Evolutionary conservation across 2,113 vertebrate genomes (phyloP).

Genomic region (Acinonyx jubatus): DNA sequence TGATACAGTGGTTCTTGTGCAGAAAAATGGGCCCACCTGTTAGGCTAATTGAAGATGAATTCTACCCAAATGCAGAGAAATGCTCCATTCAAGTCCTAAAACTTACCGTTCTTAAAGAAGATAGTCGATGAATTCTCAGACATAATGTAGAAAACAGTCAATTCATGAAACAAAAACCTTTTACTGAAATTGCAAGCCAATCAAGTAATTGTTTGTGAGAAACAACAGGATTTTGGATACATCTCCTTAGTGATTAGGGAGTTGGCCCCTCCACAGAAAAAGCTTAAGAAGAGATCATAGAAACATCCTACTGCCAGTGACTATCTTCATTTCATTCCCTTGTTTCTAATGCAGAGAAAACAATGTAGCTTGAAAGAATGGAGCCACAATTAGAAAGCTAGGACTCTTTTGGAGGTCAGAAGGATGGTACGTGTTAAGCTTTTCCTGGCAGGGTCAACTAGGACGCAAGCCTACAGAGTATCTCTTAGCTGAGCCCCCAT

Average conservation of each 20-base stretch:
- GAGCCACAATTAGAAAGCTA: slow-evolving; percentile 29
- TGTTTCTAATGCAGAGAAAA: neutral
- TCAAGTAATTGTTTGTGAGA: slow-evolving; percentile 44
- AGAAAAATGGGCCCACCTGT: neutral
- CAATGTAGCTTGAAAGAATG: neutral
- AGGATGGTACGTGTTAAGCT: slow-evolving; percentile 18
- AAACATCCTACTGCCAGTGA: neutral
- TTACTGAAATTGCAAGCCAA: neutral
- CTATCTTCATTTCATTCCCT: neutral
- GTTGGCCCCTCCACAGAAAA: neutral
- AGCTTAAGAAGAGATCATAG: neutral
- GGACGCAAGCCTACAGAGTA: slow-evolving; percentile 43
- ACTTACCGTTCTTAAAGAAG: neutral
- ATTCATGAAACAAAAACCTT: neutral
- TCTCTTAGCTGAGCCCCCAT: slow-evolving; percentile 29
- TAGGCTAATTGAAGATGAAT: neutral
- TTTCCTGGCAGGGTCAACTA: slow-evolving; percentile 35
- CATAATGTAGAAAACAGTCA: slow-evolving; percentile 12
- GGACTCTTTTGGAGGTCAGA: slow-evolving; percentile 16
- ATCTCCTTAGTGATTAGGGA: neutral
- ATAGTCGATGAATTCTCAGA: neutral
- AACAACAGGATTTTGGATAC: neutral
- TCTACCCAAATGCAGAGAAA: neutral
- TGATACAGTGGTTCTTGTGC: neutral
- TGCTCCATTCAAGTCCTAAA: neutral